Percentiles rank a stretch among this genome's conserved stretches.
These are phyloP conservation scores for Jaculus jaculus DNA, from an alignment of 2,113 vertebrate species.

Conservation along the genomic window DNA sequence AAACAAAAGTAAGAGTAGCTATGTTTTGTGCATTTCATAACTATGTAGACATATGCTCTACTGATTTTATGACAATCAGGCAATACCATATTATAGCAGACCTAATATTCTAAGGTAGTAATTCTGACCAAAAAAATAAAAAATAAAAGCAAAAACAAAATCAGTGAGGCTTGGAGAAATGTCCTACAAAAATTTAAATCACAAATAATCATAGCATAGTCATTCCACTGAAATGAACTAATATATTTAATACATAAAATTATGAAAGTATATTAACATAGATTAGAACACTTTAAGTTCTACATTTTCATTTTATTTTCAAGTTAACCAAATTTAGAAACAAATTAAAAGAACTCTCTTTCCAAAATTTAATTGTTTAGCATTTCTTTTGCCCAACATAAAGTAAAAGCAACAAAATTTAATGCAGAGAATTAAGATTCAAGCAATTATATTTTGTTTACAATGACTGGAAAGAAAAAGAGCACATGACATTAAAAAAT, in stretches of 20 bases:
- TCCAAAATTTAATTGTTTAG: not conserved
- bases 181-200: constrained; percentile 16
- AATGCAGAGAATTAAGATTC: not conserved
- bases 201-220: constrained; percentile 4
- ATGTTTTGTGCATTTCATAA: constrained; percentile 27
- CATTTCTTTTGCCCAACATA: not conserved
- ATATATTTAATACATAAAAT: constrained; percentile 46
- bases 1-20: too few relatives aligned
- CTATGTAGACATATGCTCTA: constrained; percentile 49
- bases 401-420: not conserved
- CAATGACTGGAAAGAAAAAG: not conserved
- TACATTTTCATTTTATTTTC: not conserved
- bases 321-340: not conserved
- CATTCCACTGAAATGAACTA: constrained; percentile 30
- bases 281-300: not conserved
- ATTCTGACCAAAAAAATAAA: constrained; percentile 45
- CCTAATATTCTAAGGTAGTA: constrained; percentile 60
- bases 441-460: not conserved
- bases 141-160: not conserved
- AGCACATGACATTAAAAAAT: not conserved
- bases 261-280: constrained; percentile 10
- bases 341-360: not conserved
- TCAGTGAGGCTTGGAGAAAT: not conserved
- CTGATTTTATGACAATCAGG: constrained; percentile 68
- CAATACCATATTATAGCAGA: constrained; percentile 67